Percentiles rank a stretch among this genome's conserved stretches.
phyloP scores from a whole-genome alignment of 2,888 invertebrate genomes.

The Idaea biselata region DNA sequence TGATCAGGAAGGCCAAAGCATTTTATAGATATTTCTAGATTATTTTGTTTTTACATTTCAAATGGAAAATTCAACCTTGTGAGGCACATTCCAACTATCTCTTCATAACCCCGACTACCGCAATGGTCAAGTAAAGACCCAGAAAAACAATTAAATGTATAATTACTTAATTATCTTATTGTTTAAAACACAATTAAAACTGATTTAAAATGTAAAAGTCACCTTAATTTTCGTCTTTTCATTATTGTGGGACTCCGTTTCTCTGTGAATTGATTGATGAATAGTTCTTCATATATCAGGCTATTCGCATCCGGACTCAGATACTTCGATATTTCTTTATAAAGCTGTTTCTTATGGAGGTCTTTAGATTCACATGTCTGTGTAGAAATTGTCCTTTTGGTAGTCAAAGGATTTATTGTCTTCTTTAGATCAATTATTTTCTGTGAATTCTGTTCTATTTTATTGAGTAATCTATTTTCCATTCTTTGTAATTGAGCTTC shows the following conservation, averaged over 20 bases:
- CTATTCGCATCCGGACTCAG: slow-evolving; percentile 57
- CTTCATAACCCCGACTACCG: too few relatives aligned
- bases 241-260: slow-evolving; percentile 6
- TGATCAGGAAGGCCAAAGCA: too few relatives aligned
- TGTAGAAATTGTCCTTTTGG: slow-evolving; percentile 37
- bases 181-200: not conserved
- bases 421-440: slow-evolving; percentile 55
- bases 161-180: not conserved
- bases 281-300: slow-evolving; percentile 67
- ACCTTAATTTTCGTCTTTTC: not conserved
- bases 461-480: slow-evolving; percentile 56
- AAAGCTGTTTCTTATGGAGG: slow-evolving; percentile 55
- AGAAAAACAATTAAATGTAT: too few relatives aligned
- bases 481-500: slow-evolving; percentile 61
- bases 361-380: slow-evolving; percentile 48
- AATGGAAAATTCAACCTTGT: too few relatives aligned
- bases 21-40: too few relatives aligned
- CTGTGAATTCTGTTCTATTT: slow-evolving; percentile 64
- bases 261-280: slow-evolving; percentile 50
- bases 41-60: too few relatives aligned
- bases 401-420: slow-evolving; percentile 24
- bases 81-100: too few relatives aligned
- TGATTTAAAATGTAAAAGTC: not conserved
- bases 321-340: slow-evolving; percentile 63
- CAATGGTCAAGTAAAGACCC: too few relatives aligned